Evolutionary conservation across 1,140 invertebrate genomes (phyloP), one percentile per base, ranked within the genome.

Genomic region (Amphibalanus amphitrite): DNA sequence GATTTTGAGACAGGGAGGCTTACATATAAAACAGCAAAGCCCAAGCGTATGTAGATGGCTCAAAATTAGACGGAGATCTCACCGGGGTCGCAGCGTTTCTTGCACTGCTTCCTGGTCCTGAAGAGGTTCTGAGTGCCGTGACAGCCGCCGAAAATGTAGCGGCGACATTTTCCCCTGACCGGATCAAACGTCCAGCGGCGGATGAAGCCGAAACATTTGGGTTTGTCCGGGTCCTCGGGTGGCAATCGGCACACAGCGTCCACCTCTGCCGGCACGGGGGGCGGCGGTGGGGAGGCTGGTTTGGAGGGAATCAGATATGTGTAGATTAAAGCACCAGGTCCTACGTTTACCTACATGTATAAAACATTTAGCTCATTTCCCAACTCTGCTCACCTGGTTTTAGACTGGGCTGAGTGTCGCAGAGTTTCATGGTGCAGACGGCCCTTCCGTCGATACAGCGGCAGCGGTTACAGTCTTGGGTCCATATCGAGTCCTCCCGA

Each of bases 51-150:
- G n/a, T n/a, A n/a, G n/a, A n/a, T n/a, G n/a, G n/a, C n/a, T n/a
- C n/a, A n/a, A n/a, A n/a, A n/a, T n/a, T n/a, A n/a, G n/a, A n/a
- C n/a, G n/a, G n/a, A n/a, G n/a, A n/a, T n/a, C 47, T 59, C 1
- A 59, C 47, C 47, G 1, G 47, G 10, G 6, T 13, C 6, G 72
- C 78, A 79, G 13, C 73, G 69, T 29, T 67, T 75, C 73, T 80
- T 78, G 74, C 82, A 82, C 67, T 78, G 75, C 33, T 79, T 78
- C 28, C 77, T 71, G 15, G 78, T 79, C 8, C 79, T 76, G 74
- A 85, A 85, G 73, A 83, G 82, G 75, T 85, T 85, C 25, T 76
- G 77, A 74, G 86, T 85, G 30, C 82, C 83, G 29, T 80, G 77
- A 74, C 84, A 85, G 28, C 84, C 84, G 30, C 83, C 80, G 75